Base-by-base conservation (phyloP, 2,113 vertebrate genomes). In the Sprattus sprattus region DNA sequence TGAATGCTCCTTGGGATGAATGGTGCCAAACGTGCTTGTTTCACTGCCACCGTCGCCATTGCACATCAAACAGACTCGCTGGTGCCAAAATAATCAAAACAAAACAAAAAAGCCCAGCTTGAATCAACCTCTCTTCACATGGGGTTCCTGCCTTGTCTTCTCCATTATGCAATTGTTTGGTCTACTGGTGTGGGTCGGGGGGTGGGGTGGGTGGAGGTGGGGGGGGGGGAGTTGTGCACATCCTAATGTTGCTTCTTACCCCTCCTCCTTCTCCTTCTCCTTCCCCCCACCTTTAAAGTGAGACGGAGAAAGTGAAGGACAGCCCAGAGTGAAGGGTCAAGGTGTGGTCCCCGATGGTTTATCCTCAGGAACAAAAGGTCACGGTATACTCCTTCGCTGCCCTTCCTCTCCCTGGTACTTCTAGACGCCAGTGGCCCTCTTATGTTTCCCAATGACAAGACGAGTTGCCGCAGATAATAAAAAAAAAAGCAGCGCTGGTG, bases 361-460 rank as follows among this genome's bases (percentile, higher is more conserved):
- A 81, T 84, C 71, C 82, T 81, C 25, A 16, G 28, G 86, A 84
- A 87, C 86, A 87, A 39, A 87, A 87, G 86, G 86, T 87, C 86
- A 87, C 67, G 44, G 22, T 50, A n/a, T 25, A 57, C 82, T 81
- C 75, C 52, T 45, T 45, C 22, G 5, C 86, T 83, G 39, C 80
- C 82, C 83, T 87, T 87, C 86, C 86, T 64, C 75, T 81, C 71
- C 25, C 81, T 78, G 16, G 9, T 22, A 50, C 45, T 28, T 52
- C 20, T 54, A 81, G 52, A 52, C 75, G 81, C 85, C 60, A 47
- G 22, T 32, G 22, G 64, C 81, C 44, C 60, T 82, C 85, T 82
- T 47, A 39, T 82, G 28, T 87, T 80, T 82, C 75, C 78, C 75
- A 60, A 46, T 50, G 86, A 82, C 83, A 64, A 82, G 83, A 87